Percentiles rank a stretch among this genome's conserved stretches.
These are phyloP conservation scores for Sesia apiformis DNA, from an alignment of 2,888 invertebrate species.

Conservation along the genomic window DNA sequence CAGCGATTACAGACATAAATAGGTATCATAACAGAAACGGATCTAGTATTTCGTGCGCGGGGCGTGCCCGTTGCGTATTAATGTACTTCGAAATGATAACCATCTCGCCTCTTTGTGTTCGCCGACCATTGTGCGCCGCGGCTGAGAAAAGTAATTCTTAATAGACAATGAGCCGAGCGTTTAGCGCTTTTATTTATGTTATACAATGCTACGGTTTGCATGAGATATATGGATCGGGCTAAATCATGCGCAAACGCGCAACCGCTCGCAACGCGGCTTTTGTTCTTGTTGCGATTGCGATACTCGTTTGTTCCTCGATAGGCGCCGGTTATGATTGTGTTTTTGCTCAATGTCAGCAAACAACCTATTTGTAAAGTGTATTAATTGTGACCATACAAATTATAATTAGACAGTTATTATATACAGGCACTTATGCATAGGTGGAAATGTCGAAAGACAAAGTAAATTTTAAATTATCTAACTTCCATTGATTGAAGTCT, in stretches of 20 bases:
- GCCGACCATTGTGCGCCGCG: conserved; percentile 61
- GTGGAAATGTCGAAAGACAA: too few relatives aligned
- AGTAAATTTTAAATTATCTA: too few relatives aligned
- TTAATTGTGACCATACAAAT: too few relatives aligned
- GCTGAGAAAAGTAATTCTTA: conserved; percentile 68
- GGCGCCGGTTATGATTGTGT: background rate
- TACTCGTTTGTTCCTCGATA: background rate
- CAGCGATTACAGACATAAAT: conserved; percentile 23
- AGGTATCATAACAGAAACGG: conserved; percentile 49
- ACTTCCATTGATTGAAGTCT: too few relatives aligned
- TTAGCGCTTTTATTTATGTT: conserved; percentile 69
- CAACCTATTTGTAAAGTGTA: background rate
- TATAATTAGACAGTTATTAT: too few relatives aligned
- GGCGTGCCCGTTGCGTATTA: conserved; percentile 67
- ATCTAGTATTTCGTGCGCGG: conserved; percentile 66
- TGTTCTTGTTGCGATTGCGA: background rate
- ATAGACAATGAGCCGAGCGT: conserved; percentile 66
- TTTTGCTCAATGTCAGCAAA: background rate
- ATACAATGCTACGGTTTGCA: conserved; percentile 51
- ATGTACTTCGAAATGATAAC: conserved; percentile 54
- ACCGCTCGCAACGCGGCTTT: background rate
- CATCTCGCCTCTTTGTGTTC: conserved; percentile 52
- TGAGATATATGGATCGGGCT: conserved; percentile 42
- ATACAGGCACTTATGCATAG: too few relatives aligned
- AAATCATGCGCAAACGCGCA: background rate